Base-by-base conservation (phyloP, 2,113 vertebrate genomes). In the Zosterops lateralis region DNA sequence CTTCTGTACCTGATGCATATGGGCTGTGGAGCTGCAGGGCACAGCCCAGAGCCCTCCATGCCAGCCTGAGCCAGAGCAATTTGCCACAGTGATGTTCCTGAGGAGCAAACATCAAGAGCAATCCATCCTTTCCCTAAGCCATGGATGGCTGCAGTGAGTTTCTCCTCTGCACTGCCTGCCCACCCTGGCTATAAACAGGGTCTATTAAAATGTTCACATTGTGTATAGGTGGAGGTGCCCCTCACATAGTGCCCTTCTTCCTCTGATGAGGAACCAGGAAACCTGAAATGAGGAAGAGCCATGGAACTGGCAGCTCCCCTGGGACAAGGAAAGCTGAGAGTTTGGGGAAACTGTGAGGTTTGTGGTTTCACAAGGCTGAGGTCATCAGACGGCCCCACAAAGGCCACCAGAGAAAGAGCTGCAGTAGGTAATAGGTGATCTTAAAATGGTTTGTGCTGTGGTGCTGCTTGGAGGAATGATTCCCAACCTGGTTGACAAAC, bases 1-100 rank as follows among this genome's bases (percentile, higher is more conserved):
- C 12, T 74, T 42, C 25, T n/a, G 34, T 8, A 3, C 56, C 19
- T 2, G 1, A 4, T 20, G 28, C 25, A 34, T 0, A 0, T 8
- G 48, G 45, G 54, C 50, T 70, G n/a, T 45, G 66, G 51, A 77
- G 14, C 51, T 84, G n/a, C 64, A 84, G 42, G n/a, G 19, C 64
- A 66, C 60, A 62, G 51, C 34, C 8, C 17, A 38, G 56, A 65
- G 32, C 25, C 24, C 45, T 47, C 5, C 3, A 2, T 29, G 56
- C 22, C 77, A 60, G 26, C 12, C 34, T 62, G 47, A 81, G 32
- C 45, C 32, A 74, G 34, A 40, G 56, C 14, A 58, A 31, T 10
- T 51, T 32, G n/a, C 13, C 31, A 48, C 65, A 45, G 40, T 6
- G 54, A 29, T 45, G 31, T 1, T 40, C 47, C 78, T 71, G 65